phyloP scores from a whole-genome alignment of 2,888 invertebrate genomes.

The Epinotia bilunana region DNA sequence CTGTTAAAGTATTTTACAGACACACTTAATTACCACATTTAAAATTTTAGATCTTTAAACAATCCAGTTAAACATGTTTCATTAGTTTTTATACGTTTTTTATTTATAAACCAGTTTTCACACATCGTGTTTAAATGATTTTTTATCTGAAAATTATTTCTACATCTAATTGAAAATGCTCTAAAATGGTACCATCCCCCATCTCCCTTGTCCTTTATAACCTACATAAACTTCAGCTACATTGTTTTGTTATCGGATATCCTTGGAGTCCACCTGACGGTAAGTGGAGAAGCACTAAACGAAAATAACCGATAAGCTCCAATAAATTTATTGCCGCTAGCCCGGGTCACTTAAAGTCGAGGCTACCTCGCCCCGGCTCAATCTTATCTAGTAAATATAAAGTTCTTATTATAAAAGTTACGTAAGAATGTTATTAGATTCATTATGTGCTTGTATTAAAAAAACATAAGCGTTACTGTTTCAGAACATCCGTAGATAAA shows the following conservation, averaged over 20 bases:
- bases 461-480: conserved; percentile 7
- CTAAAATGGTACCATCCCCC: neutral
- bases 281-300: conserved; percentile 42
- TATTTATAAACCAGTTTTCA: no score
- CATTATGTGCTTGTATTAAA: conserved; percentile 26
- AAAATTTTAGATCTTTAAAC: no score
- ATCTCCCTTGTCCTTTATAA: neutral
- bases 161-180: no score
- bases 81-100: no score
- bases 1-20: no score
- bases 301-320: conserved; percentile 43
- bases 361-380: conserved; percentile 34
- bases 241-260: conserved; percentile 33
- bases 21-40: no score
- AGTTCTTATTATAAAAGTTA: conserved; percentile 30
- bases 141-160: no score
- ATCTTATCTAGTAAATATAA: conserved; percentile 39
- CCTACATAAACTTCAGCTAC: neutral
- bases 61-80: no score
- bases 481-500: neutral
- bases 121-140: no score
- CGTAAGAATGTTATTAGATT: conserved; percentile 42
- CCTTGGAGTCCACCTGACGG: conserved; percentile 21
- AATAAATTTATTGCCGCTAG: conserved; percentile 34
- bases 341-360: conserved; percentile 42